Evolutionary conservation across 2,888 invertebrate genomes (phyloP).

Genomic region (Dione vanillae): DNA sequence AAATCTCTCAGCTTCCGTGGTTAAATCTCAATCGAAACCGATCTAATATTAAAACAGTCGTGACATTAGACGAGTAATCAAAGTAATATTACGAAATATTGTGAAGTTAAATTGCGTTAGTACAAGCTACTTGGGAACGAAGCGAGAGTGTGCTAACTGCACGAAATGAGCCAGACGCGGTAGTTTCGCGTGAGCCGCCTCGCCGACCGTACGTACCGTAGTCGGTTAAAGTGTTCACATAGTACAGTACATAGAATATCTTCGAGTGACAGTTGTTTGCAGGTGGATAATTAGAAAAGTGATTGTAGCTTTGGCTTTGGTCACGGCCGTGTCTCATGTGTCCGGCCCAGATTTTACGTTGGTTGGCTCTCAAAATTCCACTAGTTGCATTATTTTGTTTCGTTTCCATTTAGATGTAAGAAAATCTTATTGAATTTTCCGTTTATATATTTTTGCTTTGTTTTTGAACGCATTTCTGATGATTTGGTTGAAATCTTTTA

Average conservation of each 20-base stretch:
- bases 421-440: background rate
- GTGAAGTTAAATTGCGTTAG: constrained; percentile 79
- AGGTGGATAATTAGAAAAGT: constrained; percentile 84
- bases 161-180: constrained; percentile 56
- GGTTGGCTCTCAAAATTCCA: constrained; percentile 65
- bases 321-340: constrained; percentile 82
- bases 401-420: constrained; percentile 39
- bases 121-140: constrained; percentile 56
- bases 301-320: constrained; percentile 83
- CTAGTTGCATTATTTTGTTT: constrained; percentile 57
- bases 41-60: constrained; percentile 53
- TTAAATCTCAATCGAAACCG: background rate
- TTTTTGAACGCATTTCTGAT: too few species aligned
- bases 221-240: constrained; percentile 51
- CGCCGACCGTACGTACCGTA: constrained; percentile 53
- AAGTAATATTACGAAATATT: constrained; percentile 81
- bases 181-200: constrained; percentile 61
- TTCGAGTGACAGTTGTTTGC: constrained; percentile 74
- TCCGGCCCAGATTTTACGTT: constrained; percentile 82
- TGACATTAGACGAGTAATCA: constrained; percentile 78
- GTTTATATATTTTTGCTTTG: too few species aligned
- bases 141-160: constrained; percentile 2
- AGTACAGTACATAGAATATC: constrained; percentile 45
- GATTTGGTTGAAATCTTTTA: too few species aligned
- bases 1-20: background rate